Conservation (phyloP, 2,888 invertebrate species). For the Eristalis intricaria region DNA sequence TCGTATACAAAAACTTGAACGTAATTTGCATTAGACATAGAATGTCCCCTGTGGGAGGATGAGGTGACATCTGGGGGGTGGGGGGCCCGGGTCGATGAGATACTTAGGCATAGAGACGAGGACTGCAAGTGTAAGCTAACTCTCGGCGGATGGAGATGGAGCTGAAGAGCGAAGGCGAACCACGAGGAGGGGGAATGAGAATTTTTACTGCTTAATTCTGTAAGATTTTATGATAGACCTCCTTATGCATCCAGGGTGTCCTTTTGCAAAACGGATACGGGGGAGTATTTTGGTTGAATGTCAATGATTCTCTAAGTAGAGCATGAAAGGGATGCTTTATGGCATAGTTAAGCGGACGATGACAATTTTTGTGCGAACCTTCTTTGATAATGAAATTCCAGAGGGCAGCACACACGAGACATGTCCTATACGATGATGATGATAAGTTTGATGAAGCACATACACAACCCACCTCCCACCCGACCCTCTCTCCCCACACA, state of each 20-base stretch:
- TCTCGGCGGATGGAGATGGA: too few relatives aligned
- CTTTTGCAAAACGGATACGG: slow-evolving; percentile 3
- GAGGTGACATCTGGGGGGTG: neutral
- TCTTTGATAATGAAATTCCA: slow-evolving; percentile 24
- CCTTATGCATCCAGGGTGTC: slow-evolving; percentile 1
- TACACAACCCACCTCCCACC: neutral
- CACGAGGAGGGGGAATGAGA: neutral
- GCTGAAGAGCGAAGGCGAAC: neutral
- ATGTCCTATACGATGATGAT: neutral
- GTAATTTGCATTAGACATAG: slow-evolving; percentile 60
- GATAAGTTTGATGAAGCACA: slow-evolving; percentile 52
- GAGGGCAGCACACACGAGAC: neutral
- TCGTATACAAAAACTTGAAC: slow-evolving; percentile 21
- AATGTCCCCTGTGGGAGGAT: slow-evolving; percentile 14
- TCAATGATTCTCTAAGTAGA: slow-evolving; percentile 50
- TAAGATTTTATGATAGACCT: slow-evolving; percentile 34
- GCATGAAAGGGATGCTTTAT: slow-evolving; percentile 56
- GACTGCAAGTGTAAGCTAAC: neutral
- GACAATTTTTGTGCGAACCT: slow-evolving; percentile 7
- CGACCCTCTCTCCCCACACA: neutral
- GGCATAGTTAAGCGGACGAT: slow-evolving; percentile 33
- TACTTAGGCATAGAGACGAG: neutral
- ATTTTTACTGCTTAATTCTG: slow-evolving; percentile 63
- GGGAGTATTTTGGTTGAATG: slow-evolving; percentile 35
- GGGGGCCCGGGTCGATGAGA: neutral